A percentile compares a stretch with the other conserved stretches of the same genome.
Evolutionary conservation across 2,888 invertebrate species (phyloP).

Genomic region (Hyles lineata): DNA sequence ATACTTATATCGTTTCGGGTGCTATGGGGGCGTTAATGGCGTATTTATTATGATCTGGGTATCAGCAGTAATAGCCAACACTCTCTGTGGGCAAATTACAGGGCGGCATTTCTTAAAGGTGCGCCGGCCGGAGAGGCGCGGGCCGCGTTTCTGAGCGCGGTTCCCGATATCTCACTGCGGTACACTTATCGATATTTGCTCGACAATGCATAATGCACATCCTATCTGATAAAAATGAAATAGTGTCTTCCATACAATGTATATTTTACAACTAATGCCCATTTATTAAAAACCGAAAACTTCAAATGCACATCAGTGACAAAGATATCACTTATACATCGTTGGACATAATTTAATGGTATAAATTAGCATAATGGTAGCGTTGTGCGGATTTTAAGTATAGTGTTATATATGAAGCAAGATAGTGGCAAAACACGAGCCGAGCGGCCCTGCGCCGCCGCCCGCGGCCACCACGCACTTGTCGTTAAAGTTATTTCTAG

Average conservation of each 20-base stretch:
- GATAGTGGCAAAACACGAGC: constrained; percentile 4
- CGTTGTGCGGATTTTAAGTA: background rate
- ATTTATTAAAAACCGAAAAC: background rate
- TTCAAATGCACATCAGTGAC: background rate
- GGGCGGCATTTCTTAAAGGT: constrained; percentile 78
- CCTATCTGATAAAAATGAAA: constrained; percentile 66
- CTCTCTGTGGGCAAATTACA: constrained; percentile 84
- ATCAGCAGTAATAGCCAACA: constrained; percentile 84
- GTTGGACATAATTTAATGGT: no score
- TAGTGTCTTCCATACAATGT: constrained; percentile 59
- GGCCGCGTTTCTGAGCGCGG: constrained; percentile 53
- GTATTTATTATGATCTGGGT: constrained; percentile 85
- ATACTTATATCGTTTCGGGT: constrained; percentile 62
- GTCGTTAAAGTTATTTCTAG: constrained; percentile 68
- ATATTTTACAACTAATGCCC: background rate
- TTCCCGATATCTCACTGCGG: constrained; percentile 71
- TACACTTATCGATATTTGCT: constrained; percentile 67
- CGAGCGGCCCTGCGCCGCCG: constrained; percentile 25
- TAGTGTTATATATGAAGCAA: background rate
- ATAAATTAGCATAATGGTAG: no score
- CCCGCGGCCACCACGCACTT: constrained; percentile 56
- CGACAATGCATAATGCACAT: constrained; percentile 59
- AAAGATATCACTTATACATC: background rate
- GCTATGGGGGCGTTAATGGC: constrained; percentile 83
- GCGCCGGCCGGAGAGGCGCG: constrained; percentile 64